A percentile compares a stretch with the other conserved stretches of the same genome.
phyloP scores from a whole-genome alignment of 2,113 vertebrate species.

The Nycticorax nycticorax region DNA sequence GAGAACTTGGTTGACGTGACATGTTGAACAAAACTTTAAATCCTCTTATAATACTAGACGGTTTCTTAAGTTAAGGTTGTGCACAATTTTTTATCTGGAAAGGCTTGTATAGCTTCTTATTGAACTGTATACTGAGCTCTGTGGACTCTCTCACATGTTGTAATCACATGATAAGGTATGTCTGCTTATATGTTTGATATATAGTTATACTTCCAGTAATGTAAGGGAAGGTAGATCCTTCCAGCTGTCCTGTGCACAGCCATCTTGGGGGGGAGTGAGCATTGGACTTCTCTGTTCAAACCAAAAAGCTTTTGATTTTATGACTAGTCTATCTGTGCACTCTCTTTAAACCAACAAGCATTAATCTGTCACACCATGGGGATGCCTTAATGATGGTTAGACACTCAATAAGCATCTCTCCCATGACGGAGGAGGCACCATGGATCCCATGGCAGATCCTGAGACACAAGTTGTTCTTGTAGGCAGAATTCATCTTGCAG shows the following conservation, averaged over 20 bases:
- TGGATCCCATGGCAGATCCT: no score
- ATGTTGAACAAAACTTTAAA: not conserved
- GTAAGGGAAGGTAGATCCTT: no score
- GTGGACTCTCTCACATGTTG: not conserved
- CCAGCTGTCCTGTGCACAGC: not conserved
- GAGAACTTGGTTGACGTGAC: not conserved
- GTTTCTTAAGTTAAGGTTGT: not conserved
- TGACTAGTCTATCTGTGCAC: accelerated
- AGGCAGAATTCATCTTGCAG: not conserved
- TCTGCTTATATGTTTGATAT: not conserved
- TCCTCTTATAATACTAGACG: not conserved
- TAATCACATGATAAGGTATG: accelerated
- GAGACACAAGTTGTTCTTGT: accelerated
- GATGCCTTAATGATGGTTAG: not conserved
- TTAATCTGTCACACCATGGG: accelerated
- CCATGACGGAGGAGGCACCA: not conserved
- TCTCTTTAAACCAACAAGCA: not conserved
- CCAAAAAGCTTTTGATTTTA: not conserved
- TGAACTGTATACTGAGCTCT: not conserved
- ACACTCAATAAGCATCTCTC: not conserved
- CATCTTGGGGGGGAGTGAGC: not conserved
- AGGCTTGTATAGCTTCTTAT: not conserved
- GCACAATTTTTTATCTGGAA: not conserved
- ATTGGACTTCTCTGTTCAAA: not conserved
- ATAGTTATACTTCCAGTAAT: accelerated